These are phyloP conservation scores for Eupristina koningsbergeri DNA, from an alignment of 1,140 invertebrate genomes.

Conservation along the genomic window DNA sequence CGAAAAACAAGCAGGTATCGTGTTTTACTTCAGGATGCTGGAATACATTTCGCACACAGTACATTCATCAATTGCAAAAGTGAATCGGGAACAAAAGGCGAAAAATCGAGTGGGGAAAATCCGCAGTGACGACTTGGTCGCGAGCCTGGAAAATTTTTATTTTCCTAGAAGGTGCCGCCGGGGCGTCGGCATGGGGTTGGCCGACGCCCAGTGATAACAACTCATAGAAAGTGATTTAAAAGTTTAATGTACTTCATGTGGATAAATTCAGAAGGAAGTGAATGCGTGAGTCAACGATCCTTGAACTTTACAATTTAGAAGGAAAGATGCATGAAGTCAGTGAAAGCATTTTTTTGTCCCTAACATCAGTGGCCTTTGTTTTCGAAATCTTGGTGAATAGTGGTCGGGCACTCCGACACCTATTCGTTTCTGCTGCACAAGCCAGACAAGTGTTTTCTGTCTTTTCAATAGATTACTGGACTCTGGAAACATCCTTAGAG, in stretches of 20 bases:
- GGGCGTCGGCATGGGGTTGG: background rate
- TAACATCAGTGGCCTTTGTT: background rate
- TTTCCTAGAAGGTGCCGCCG: background rate
- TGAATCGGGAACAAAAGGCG: background rate
- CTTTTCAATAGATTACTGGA: background rate
- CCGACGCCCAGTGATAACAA: conserved; percentile 15
- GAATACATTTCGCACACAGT: background rate
- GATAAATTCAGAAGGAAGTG: too few relatives aligned
- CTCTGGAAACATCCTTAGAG: background rate
- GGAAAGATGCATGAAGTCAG: too few relatives aligned
- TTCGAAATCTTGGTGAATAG: background rate
- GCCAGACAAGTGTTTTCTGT: background rate
- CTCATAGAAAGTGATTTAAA: conserved; percentile 34
- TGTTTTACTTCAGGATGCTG: background rate
- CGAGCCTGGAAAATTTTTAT: conserved; percentile 13
- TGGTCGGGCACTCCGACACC: background rate
- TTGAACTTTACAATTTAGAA: background rate
- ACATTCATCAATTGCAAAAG: background rate
- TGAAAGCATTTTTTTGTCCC: background rate
- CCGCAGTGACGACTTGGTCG: background rate
- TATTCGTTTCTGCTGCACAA: background rate
- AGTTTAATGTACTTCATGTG: conserved; percentile 3
- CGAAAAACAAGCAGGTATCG: background rate
- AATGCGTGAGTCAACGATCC: background rate
- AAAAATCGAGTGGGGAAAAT: background rate